Evolutionary conservation across 2,797 vertebrate species (phyloP).

Genomic region (Muraenolepis orangiensis): DNA sequence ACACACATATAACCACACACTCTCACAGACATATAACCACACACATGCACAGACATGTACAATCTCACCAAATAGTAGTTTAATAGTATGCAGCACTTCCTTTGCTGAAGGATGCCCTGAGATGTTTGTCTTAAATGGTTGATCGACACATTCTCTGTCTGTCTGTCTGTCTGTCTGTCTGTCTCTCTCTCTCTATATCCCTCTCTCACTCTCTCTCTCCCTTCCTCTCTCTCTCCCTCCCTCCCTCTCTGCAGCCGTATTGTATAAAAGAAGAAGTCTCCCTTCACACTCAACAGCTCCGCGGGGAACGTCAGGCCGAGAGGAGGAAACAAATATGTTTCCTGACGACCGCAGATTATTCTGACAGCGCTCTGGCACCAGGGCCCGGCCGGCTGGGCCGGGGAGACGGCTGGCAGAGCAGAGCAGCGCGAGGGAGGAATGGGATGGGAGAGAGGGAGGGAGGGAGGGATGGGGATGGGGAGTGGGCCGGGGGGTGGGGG

Average conservation of each 20-base stretch:
- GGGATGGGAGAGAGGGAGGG: no score
- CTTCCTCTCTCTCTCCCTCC: conserved; percentile 57
- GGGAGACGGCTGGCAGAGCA: conserved; percentile 46
- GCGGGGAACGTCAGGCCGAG: conserved; percentile 64
- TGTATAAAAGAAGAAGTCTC: conserved; percentile 70
- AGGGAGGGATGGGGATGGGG: no score
- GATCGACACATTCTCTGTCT: background rate
- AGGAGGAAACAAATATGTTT: conserved; percentile 78
- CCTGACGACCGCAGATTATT: conserved; percentile 69
- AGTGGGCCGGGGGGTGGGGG: no score
- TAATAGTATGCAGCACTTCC: background rate
- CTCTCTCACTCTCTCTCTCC: no score
- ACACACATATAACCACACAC: no score
- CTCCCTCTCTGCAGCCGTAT: conserved; percentile 59
- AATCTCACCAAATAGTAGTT: background rate
- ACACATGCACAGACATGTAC: background rate
- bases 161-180: background rate
- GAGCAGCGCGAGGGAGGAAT: no score
- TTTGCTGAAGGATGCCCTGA: background rate
- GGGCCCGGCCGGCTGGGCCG: conserved; percentile 49
- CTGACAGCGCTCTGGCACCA: conserved; percentile 67
- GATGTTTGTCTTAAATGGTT: background rate
- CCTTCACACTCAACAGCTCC: conserved; percentile 71
- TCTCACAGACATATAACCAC: background rate
- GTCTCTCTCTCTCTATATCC: no score